Evolutionary conservation across 2,797 vertebrate genomes (phyloP).

Genomic region (Rhabdophis nuchalis): DNA sequence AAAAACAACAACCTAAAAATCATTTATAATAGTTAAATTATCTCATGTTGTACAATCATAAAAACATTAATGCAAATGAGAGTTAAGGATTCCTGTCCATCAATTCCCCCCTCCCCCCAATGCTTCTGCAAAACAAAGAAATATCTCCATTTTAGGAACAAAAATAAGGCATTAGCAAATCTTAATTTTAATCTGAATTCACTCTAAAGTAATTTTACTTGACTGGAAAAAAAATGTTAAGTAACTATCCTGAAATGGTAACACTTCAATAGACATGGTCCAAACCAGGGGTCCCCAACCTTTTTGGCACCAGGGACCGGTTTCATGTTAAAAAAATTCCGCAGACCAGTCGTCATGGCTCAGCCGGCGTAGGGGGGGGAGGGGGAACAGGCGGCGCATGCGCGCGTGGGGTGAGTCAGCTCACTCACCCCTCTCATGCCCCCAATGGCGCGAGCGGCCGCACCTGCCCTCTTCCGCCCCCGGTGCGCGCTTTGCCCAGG

Average conservation of each 20-base stretch:
- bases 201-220: background rate
- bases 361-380: no score
- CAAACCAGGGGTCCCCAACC: no score
- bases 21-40: background rate
- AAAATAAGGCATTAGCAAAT: conserved; percentile 30
- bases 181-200: conserved; percentile 34
- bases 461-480: no score
- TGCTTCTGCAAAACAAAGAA: conserved; percentile 14
- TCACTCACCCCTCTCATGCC: no score
- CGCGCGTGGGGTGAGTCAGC: no score
- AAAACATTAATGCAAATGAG: background rate
- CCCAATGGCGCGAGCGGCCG: no score
- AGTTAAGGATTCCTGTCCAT: conserved; percentile 11
- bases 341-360: no score
- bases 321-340: no score
- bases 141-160: conserved; percentile 9
- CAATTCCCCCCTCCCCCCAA: background rate
- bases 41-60: background rate
- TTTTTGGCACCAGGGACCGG: no score
- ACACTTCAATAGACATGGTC: background rate
- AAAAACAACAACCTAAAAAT: background rate
- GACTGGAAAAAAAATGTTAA: background rate
- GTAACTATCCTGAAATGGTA: background rate
- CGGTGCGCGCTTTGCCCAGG: no score
- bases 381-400: no score